Conservation (phyloP, 2,888 invertebrate species). For the Nebria salina region DNA sequence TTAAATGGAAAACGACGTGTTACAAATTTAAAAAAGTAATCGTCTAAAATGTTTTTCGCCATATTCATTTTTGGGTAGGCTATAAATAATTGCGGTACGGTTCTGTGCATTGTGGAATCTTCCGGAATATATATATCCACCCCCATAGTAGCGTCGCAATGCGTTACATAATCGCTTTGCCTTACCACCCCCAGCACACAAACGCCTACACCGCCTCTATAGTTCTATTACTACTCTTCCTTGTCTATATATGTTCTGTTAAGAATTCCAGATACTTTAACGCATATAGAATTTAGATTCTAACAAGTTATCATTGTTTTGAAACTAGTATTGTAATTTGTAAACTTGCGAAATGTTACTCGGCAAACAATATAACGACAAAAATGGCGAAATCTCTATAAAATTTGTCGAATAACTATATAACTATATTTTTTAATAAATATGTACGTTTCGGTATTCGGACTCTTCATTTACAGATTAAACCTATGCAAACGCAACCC, state of each 20-base stretch:
- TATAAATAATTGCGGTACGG: constrained; percentile 10
- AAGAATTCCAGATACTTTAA: too few species aligned
- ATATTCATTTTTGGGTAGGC: not conserved
- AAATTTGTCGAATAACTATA: too few species aligned
- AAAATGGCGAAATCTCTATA: too few species aligned
- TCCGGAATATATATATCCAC: constrained; percentile 6
- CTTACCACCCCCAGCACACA: not conserved
- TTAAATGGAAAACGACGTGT: not conserved
- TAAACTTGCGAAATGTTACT: too few species aligned
- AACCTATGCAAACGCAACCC: too few species aligned
- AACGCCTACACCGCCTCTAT: not conserved
- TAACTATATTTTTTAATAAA: too few species aligned
- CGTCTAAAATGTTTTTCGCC: not conserved
- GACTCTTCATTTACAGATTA: too few species aligned
- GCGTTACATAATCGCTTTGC: not conserved
- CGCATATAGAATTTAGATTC: too few species aligned
- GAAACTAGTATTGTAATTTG: too few species aligned
- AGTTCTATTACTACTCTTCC: not conserved
- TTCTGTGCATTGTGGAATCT: constrained; percentile 11
- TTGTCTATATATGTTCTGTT: not conserved
- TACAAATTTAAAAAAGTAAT: not conserved
- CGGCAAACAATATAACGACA: too few species aligned
- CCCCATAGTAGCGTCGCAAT: constrained; percentile 7
- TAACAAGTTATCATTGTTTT: too few species aligned
- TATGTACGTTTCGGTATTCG: too few species aligned